Percentiles rank a stretch among this genome's conserved stretches.
These are phyloP conservation scores for Dasyurus viverrinus DNA, from an alignment of 2,113 vertebrate genomes.

Conservation along the genomic window DNA sequence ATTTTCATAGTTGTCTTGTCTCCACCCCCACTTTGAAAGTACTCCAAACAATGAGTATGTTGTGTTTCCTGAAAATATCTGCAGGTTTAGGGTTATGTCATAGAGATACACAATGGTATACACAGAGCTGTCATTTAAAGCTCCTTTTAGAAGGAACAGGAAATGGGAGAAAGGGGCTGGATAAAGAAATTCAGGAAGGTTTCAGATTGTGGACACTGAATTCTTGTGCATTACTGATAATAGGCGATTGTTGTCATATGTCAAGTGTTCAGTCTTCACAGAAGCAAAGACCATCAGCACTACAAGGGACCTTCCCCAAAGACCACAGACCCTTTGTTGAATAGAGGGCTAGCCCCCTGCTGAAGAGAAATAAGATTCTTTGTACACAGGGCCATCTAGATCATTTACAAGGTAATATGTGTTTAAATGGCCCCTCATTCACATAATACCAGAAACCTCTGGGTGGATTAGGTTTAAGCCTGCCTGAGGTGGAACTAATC, in stretches of 20 bases:
- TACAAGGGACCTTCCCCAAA: constrained; percentile 26
- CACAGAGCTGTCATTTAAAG: constrained; percentile 45
- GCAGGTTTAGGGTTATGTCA: constrained; percentile 33
- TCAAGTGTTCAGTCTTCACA: constrained; percentile 18
- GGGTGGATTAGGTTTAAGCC: constrained; percentile 6
- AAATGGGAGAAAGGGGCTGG: constrained; percentile 42
- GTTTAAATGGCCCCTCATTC: background rate
- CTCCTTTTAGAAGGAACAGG: constrained; percentile 52
- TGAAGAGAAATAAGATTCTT: constrained; percentile 4
- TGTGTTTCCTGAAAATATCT: constrained; percentile 37
- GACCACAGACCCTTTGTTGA: background rate
- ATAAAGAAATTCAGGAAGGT: background rate
- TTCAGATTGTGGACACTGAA: constrained; percentile 15
- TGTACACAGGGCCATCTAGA: background rate
- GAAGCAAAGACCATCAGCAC: background rate
- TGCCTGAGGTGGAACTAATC: constrained; percentile 39
- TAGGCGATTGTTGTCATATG: constrained; percentile 13
- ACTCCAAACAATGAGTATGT: background rate
- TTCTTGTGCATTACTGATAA: constrained; percentile 57
- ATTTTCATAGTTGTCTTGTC: background rate
- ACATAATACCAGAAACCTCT: background rate
- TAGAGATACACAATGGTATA: constrained; percentile 8
- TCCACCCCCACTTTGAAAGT: constrained; percentile 8
- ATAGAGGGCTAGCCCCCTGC: background rate
- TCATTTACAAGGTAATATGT: background rate